Conservation (phyloP, 2,113 vertebrate species). For the Tragulus kanchil region DNA sequence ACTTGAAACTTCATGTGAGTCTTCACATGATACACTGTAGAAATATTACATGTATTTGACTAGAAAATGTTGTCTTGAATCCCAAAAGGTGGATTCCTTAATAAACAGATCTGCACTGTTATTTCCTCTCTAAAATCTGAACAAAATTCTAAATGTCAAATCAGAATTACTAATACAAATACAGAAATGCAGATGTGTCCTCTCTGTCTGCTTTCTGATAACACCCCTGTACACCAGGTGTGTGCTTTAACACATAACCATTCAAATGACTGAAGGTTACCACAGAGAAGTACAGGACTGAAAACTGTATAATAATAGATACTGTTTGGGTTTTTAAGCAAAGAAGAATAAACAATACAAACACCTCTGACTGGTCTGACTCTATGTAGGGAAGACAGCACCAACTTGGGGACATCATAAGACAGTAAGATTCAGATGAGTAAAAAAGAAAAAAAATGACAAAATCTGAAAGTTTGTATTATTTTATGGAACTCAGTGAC, state of each 20-base stretch:
- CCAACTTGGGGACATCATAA: background rate
- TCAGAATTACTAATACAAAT: background rate
- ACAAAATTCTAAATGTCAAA: background rate
- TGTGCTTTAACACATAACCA: background rate
- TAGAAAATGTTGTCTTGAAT: background rate
- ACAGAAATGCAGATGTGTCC: background rate
- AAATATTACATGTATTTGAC: background rate
- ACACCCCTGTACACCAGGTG: background rate
- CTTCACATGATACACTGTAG: background rate
- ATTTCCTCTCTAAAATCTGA: background rate
- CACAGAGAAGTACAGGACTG: background rate
- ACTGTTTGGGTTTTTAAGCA: background rate
- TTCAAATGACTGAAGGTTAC: background rate
- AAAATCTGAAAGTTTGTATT: background rate
- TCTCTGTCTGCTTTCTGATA: background rate
- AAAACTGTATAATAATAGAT: background rate
- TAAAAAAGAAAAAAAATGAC: background rate
- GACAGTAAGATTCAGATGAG: background rate
- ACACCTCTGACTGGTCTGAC: background rate
- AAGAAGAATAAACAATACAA: slow-evolving; percentile 38
- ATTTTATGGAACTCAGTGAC: slow-evolving; percentile 3
- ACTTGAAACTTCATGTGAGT: background rate
- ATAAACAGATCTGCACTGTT: background rate
- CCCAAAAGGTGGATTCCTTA: background rate
- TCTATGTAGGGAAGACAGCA: background rate